phyloP scores from a whole-genome alignment of 2,113 vertebrate genomes.

The Dendrocopos noguchii region DNA sequence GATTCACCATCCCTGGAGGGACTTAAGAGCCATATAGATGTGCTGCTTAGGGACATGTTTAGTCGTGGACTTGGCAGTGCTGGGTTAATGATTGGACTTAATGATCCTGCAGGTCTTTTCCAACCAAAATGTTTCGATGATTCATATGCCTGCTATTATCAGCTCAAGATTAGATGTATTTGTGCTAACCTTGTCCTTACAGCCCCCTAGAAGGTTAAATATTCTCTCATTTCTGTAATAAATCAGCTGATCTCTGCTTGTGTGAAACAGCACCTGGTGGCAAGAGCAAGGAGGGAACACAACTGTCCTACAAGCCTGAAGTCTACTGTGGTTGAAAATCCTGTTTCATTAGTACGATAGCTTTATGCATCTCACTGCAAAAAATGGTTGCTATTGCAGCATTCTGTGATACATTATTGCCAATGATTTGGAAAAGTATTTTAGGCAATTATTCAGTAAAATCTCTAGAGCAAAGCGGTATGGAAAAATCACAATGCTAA shows the following conservation, averaged over 20 bases:
- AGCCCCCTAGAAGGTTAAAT: background rate
- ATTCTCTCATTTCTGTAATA: background rate
- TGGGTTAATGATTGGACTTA: background rate
- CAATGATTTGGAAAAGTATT: background rate
- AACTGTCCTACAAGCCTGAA: background rate
- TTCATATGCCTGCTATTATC: background rate
- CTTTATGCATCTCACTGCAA: background rate
- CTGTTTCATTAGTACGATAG: background rate
- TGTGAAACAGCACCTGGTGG: background rate
- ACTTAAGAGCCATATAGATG: background rate
- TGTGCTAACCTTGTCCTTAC: background rate
- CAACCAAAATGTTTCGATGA: background rate
- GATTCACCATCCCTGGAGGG: background rate
- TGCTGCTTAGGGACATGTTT: background rate
- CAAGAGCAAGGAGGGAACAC: background rate
- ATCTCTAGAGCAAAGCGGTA: background rate
- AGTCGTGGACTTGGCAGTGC: background rate
- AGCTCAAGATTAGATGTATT: background rate
- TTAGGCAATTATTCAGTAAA: background rate
- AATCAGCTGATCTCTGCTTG: background rate
- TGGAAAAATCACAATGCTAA: background rate
- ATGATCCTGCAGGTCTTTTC: background rate
- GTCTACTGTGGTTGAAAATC: background rate
- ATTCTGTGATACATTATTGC: background rate
- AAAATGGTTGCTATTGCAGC: background rate